Conservation (phyloP, 2,113 vertebrate species). For the Camarhynchus parvulus region DNA sequence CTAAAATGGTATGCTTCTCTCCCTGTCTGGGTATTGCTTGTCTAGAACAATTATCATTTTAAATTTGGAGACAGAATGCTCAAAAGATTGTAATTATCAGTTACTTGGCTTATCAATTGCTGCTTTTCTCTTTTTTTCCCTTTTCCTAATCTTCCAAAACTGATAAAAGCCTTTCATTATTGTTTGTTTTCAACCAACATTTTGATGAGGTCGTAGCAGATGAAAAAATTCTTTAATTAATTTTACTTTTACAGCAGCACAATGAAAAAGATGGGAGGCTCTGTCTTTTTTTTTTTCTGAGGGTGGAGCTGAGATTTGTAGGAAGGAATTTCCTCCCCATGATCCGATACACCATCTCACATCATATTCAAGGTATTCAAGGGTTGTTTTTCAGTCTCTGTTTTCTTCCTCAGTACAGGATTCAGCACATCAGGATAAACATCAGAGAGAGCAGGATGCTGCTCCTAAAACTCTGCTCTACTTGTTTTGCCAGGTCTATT, state of each 20-base stretch:
- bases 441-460: background rate
- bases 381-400: background rate
- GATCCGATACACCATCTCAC: background rate
- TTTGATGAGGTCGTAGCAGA: background rate
- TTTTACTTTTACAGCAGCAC: background rate
- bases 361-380: too few species aligned
- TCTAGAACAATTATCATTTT: background rate
- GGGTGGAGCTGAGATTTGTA: background rate
- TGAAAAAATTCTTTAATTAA: background rate
- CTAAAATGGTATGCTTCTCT: background rate
- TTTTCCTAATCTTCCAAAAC: background rate
- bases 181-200: background rate
- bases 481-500: background rate
- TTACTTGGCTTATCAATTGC: background rate
- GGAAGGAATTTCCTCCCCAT: background rate
- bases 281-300: background rate
- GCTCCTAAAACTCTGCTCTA: rapidly evolving
- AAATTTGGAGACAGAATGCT: background rate
- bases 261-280: background rate
- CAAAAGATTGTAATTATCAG: background rate
- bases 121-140: background rate
- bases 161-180: background rate
- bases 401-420: background rate
- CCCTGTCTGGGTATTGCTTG: background rate
- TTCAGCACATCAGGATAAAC: background rate